These are phyloP conservation scores for Drosophila mimetica DNA, from an alignment of 2,888 invertebrate species.

Conservation along the genomic window DNA sequence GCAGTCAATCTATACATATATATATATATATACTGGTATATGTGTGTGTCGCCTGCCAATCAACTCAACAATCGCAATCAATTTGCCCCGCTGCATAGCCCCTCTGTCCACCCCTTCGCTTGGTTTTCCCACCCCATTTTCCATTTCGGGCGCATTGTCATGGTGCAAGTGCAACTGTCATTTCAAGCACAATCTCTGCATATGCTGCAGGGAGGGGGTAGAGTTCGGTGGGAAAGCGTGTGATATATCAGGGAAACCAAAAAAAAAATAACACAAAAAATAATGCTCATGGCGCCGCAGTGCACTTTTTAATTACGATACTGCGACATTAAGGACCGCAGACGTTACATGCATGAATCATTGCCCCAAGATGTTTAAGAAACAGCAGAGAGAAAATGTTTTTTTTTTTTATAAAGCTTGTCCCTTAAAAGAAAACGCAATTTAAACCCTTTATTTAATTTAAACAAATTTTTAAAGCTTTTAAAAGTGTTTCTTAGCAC, in stretches of 20 bases:
- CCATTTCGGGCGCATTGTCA: conserved; percentile 58
- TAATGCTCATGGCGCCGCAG: conserved; percentile 55
- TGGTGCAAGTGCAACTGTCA: conserved; percentile 65
- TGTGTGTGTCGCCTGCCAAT: conserved; percentile 76
- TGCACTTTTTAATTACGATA: conserved; percentile 78
- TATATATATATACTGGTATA: conserved; percentile 9
- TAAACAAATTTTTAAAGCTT: too few species aligned
- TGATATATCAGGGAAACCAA: conserved; percentile 57
- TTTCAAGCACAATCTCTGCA: conserved; percentile 54
- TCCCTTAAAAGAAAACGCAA: not conserved
- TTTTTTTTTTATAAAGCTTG: not conserved
- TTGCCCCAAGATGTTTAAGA: conserved; percentile 46
- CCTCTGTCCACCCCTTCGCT: not conserved
- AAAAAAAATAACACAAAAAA: conserved; percentile 20
- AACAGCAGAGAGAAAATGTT: not conserved
- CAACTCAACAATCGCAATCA: conserved; percentile 81
- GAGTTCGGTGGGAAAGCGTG: conserved; percentile 6
- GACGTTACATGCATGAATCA: conserved; percentile 65
- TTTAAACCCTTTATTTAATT: too few species aligned
- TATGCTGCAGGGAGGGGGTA: conserved; percentile 9
- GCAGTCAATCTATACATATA: conserved; percentile 43
- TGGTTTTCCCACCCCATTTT: conserved; percentile 10
- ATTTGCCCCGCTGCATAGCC: conserved; percentile 62
- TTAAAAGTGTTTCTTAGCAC: too few species aligned
- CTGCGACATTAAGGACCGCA: conserved; percentile 73